Conservation (phyloP, 2,797 vertebrate species). For the Remorina albescens region DNA sequence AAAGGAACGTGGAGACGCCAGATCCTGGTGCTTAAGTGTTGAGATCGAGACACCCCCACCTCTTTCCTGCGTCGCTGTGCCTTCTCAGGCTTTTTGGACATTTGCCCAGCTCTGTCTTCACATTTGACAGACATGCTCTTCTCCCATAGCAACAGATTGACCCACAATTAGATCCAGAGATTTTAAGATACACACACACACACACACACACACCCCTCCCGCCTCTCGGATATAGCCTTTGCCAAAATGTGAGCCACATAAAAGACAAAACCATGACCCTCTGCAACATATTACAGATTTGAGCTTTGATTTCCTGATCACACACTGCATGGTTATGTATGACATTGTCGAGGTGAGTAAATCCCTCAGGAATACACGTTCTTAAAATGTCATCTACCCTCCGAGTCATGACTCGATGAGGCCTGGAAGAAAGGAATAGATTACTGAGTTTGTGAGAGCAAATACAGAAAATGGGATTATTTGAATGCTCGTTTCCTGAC, state of each 20-base stretch:
- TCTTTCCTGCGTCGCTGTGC: slow-evolving; percentile 35
- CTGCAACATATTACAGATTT: slow-evolving; percentile 67
- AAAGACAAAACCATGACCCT: slow-evolving; percentile 68
- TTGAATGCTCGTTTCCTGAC: slow-evolving; percentile 30
- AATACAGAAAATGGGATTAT: slow-evolving; percentile 10
- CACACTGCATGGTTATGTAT: slow-evolving; percentile 57
- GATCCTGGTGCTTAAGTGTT: slow-evolving; percentile 67
- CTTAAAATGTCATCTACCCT: slow-evolving; percentile 45
- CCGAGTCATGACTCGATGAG: slow-evolving; percentile 36
- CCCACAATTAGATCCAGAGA: slow-evolving; percentile 81
- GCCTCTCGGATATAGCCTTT: slow-evolving; percentile 22
- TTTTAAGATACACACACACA: slow-evolving; percentile 36
- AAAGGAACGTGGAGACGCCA: slow-evolving; percentile 45
- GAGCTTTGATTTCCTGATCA: slow-evolving; percentile 73
- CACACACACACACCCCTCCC: neutral
- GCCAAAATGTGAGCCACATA: slow-evolving; percentile 75
- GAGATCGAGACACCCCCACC: slow-evolving; percentile 35
- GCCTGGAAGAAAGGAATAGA: slow-evolving; percentile 39
- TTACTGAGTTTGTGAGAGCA: slow-evolving; percentile 4
- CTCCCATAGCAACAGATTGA: slow-evolving; percentile 57
- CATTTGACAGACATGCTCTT: slow-evolving; percentile 70
- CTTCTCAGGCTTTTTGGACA: slow-evolving; percentile 61
- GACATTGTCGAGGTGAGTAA: slow-evolving; percentile 62
- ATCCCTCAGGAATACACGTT: slow-evolving; percentile 38
- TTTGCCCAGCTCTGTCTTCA: slow-evolving; percentile 52